Conservation (phyloP, 2,113 vertebrate species). For the Vulpes lagopus region DNA sequence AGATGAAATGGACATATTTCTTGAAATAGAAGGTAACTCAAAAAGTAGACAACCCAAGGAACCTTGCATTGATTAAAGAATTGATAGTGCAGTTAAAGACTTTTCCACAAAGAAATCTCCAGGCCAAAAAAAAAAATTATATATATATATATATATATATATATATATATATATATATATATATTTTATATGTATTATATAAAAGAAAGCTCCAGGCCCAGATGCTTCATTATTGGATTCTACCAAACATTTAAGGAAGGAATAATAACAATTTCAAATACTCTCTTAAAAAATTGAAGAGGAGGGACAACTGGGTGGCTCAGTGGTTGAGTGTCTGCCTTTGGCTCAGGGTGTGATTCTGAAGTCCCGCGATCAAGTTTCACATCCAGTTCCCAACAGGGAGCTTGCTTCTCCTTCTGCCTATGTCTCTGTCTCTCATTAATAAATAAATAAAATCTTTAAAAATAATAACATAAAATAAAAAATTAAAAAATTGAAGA, state of each 20-base stretch:
- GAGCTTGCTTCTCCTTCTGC: too few species aligned
- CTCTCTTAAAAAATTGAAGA: neutral
- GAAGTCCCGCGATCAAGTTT: too few species aligned
- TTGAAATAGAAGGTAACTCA: neutral
- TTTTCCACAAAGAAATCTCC: neutral
- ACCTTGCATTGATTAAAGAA: neutral
- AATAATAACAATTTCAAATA: neutral
- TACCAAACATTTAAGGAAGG: neutral
- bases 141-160: too few species aligned
- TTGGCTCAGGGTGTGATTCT: too few species aligned
- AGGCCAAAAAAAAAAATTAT: neutral
- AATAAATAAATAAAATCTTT: too few species aligned
- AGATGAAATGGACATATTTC: neutral
- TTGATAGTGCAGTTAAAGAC: neutral
- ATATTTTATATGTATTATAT: too few species aligned
- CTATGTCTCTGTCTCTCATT: too few species aligned
- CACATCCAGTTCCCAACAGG: too few species aligned
- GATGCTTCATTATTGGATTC: neutral
- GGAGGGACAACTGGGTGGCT: neutral
- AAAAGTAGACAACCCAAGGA: neutral
- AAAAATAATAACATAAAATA: too few species aligned
- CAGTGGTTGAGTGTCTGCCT: too few species aligned
- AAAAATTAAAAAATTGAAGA: neutral
- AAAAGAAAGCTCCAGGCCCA: neutral
- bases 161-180: too few species aligned